A percentile compares a stretch with the other conserved stretches of the same genome.
phyloP scores from a whole-genome alignment of 1,140 invertebrate genomes.

The Meteorus sp. region DNA sequence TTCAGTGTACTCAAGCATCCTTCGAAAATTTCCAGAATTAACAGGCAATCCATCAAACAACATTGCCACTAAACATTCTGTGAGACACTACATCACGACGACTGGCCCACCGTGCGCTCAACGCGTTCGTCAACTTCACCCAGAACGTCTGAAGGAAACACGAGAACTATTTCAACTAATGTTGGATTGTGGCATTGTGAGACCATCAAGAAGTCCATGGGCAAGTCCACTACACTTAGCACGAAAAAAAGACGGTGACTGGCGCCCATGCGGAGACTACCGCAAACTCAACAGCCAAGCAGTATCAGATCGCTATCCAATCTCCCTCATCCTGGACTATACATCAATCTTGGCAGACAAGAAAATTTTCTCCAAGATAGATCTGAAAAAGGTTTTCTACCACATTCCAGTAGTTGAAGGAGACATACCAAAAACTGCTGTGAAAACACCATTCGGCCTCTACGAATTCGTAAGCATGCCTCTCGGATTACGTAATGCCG shows the following conservation, averaged over 20 bases:
- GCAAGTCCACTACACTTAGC: conserved; percentile 49
- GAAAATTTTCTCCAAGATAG: conserved; percentile 46
- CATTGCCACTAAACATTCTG: neutral
- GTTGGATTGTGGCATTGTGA: conserved; percentile 32
- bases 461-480: conserved; percentile 43
- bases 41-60: conserved; percentile 3
- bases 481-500: conserved; percentile 40
- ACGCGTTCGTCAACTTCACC: conserved; percentile 25
- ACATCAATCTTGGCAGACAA: conserved; percentile 40
- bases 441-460: conserved; percentile 33
- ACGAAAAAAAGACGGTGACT: conserved; percentile 45
- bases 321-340: conserved; percentile 36
- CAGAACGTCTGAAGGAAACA: conserved; percentile 28
- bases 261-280: conserved; percentile 49
- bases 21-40: conserved; percentile 3
- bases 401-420: conserved; percentile 47
- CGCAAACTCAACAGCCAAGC: conserved; percentile 46
- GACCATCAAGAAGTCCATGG: conserved; percentile 48
- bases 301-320: conserved; percentile 41
- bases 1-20: neutral
- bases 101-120: neutral
- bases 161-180: conserved; percentile 37
- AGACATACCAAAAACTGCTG: conserved; percentile 44
- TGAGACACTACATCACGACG: conserved; percentile 2
- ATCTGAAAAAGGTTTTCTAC: conserved; percentile 51